Evolutionary conservation across 2,797 vertebrate species (phyloP).

Genomic region (Lerista edwardsae): DNA sequence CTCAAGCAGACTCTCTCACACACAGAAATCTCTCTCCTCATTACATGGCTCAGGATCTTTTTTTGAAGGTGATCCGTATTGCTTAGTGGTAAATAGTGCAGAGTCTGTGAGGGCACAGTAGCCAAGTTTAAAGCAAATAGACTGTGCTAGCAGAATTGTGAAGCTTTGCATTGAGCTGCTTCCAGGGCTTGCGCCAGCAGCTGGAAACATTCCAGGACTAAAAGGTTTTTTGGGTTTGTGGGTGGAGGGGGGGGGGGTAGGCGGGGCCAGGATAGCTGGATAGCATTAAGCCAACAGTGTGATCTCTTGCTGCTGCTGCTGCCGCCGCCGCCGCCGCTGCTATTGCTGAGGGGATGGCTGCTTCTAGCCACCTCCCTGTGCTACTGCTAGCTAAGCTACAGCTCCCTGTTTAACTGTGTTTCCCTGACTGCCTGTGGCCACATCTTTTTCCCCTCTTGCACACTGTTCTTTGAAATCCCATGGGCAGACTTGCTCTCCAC

Average conservation of each 20-base stretch:
- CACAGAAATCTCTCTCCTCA: background rate
- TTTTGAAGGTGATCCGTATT: slow-evolving; percentile 68
- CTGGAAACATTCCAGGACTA: slow-evolving; percentile 88
- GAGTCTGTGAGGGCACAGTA: slow-evolving; percentile 69
- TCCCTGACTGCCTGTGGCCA: slow-evolving; percentile 46
- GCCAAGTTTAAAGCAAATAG: slow-evolving; percentile 74
- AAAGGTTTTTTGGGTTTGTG: slow-evolving; percentile 77
- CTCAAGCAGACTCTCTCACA: too few relatives aligned
- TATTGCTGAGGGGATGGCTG: slow-evolving; percentile 67
- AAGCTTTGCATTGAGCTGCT: slow-evolving; percentile 80
- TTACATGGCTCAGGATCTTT: background rate
- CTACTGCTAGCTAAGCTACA: slow-evolving; percentile 37
- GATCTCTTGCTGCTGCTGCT: slow-evolving; percentile 78
- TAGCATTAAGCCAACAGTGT: slow-evolving; percentile 77
- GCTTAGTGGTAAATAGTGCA: slow-evolving; percentile 75
- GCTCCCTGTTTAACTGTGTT: slow-evolving; percentile 68
- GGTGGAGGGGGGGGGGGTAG: slow-evolving; percentile 69
- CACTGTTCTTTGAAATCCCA: slow-evolving; percentile 65
- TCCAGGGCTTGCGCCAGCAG: slow-evolving; percentile 85
- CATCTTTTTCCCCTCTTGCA: slow-evolving; percentile 59
- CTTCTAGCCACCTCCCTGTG: slow-evolving; percentile 50
- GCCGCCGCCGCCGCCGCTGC: slow-evolving; percentile 65
- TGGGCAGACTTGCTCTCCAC: slow-evolving; percentile 64
- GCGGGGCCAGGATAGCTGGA: slow-evolving; percentile 72
- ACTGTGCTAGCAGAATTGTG: slow-evolving; percentile 78